A percentile compares a stretch with the other conserved stretches of the same genome.
These are phyloP conservation scores for Aphis craccivora DNA, from an alignment of 1,140 invertebrate genomes.

Conservation along the genomic window DNA sequence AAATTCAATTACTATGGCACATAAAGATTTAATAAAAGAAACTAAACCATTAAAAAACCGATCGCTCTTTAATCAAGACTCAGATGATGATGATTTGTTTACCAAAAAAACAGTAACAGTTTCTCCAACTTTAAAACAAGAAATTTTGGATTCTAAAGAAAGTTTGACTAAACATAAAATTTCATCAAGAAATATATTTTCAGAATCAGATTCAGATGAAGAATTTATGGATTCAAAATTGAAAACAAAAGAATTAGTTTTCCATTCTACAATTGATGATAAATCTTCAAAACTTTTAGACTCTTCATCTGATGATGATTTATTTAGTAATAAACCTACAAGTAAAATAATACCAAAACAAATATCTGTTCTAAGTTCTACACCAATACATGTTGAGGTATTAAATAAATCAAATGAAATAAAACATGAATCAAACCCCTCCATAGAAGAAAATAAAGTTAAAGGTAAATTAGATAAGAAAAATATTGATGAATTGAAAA, in stretches of 20 bases:
- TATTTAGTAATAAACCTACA: slow-evolving; percentile 33
- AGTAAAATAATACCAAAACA: not conserved
- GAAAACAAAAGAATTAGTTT: not conserved
- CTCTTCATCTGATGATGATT: slow-evolving; percentile 52
- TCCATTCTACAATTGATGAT: not conserved
- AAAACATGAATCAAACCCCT: not conserved
- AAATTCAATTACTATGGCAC: not conserved
- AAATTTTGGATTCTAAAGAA: not conserved
- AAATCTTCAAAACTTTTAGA: not conserved
- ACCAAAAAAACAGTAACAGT: not conserved
- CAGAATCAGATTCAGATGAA: slow-evolving; percentile 39
- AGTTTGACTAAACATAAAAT: not conserved
- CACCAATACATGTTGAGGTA: not conserved
- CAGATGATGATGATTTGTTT: slow-evolving; percentile 51
- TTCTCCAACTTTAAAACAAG: not conserved
- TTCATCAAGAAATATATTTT: slow-evolving; percentile 24
- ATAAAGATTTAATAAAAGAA: slow-evolving; percentile 1
- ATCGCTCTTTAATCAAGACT: slow-evolving; percentile 38
- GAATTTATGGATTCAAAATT: not conserved
- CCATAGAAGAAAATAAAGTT: not conserved
- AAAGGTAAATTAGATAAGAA: not conserved
- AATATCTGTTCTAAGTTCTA: not conserved
- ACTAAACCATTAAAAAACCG: not conserved
- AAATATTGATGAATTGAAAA: slow-evolving; percentile 11
- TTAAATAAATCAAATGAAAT: not conserved